A percentile compares a stretch with the other conserved stretches of the same genome.
Evolutionary conservation across 2,797 vertebrate genomes (phyloP).

Genomic region (Fistularia tabacaria): DNA sequence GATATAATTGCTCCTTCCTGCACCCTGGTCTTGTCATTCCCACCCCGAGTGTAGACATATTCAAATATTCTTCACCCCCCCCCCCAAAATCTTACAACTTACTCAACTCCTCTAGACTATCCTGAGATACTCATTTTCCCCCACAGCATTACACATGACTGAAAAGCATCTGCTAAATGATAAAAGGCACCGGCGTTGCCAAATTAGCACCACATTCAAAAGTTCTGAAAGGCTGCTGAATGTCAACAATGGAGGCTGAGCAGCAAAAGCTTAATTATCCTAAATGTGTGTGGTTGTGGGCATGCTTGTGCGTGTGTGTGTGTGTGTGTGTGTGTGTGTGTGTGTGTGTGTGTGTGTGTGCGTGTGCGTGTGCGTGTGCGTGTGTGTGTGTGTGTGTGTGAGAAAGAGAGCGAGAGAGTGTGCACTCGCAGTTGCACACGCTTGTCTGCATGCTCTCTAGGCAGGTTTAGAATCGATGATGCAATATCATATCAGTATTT

Average conservation of each 20-base stretch:
- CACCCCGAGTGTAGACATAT: slow-evolving; percentile 59
- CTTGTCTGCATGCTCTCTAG: slow-evolving; percentile 14
- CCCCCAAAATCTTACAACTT: slow-evolving; percentile 58
- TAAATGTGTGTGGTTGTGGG: slow-evolving; percentile 40
- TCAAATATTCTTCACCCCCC: slow-evolving; percentile 64
- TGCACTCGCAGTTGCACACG: background rate
- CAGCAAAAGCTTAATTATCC: slow-evolving; percentile 72
- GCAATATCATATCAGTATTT: slow-evolving; percentile 65
- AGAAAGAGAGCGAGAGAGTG: slow-evolving; percentile 1
- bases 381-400: slow-evolving; percentile 31
- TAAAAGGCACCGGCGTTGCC: slow-evolving; percentile 63
- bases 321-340: slow-evolving; percentile 14
- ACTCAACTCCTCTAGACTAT: slow-evolving; percentile 60
- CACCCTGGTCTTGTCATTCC: slow-evolving; percentile 64
- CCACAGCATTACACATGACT: slow-evolving; percentile 53
- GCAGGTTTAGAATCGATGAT: slow-evolving; percentile 61
- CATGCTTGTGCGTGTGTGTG: slow-evolving; percentile 33
- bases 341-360: slow-evolving; percentile 18
- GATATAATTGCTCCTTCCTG: slow-evolving; percentile 75
- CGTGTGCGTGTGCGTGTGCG: slow-evolving; percentile 12
- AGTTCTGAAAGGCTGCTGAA: slow-evolving; percentile 71
- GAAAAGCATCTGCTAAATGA: slow-evolving; percentile 72
- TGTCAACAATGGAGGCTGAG: slow-evolving; percentile 72
- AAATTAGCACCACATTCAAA: slow-evolving; percentile 76
- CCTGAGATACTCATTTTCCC: slow-evolving; percentile 55